Evolutionary conservation across 2,888 invertebrate genomes (phyloP), one percentile per base, ranked within the genome.

Genomic region (Euphydryas editha): DNA sequence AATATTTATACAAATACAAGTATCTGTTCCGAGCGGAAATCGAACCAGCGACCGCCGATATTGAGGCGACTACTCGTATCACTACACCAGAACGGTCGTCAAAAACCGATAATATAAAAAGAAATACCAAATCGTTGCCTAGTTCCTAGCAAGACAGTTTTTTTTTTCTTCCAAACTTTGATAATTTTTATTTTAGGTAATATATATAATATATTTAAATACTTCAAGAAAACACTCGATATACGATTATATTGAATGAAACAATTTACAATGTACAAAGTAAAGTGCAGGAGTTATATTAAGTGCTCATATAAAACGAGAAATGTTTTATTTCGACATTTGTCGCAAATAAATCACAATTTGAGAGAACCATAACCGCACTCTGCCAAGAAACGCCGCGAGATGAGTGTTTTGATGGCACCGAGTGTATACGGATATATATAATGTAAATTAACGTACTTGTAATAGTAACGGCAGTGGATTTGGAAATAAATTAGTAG

Each of bases 311-410:
- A 81, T 80, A 82, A 81, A 79, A 78, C 73, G 75, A 75, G 78
- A 72, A 76, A 73, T 81, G 79, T 78, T 84, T 88, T 88, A 88
- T 89, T 88, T 88, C 83, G 82, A 85, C 87, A 84, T 89, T 89
- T 88, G 88, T 87, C 81, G 82, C 79, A 77, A 84, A 88, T 90
- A 90, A 90, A 90, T 90, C 90, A 89, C 87, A 88, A 89, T 90
- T 87, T 86, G 79, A 81, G 83, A 85, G 84, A 85, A 85, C 86
- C 82, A 83, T 84, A 83, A 82, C 81, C 76, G 79, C 77, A 79
- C 81, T 79, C 80, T 86, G 87, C 86, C 86, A 85, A 83, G 80
- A 79, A 76, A 79, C 76, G 76, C 74, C 65, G 75, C 68, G 76
- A 75, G 75, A 75, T 74, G 77, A 78, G 78, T 76, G 78, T 76